Conservation (phyloP, 2,888 invertebrate genomes). For the Philhelius pedissequus region DNA sequence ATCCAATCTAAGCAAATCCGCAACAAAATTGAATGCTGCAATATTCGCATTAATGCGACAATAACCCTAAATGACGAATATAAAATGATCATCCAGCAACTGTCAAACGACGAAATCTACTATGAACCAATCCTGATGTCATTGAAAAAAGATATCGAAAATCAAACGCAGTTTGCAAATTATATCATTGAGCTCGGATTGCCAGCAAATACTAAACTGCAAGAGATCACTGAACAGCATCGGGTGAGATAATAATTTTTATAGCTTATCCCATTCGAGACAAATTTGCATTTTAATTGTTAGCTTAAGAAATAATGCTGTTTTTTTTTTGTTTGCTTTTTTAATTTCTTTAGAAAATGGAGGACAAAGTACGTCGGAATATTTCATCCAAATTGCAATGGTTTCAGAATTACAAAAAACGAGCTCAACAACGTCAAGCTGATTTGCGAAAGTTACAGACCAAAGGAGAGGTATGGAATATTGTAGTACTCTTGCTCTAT, state of each 20-base stretch:
- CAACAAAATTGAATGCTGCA: constrained; percentile 76
- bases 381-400: constrained; percentile 72
- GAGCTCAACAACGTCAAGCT: constrained; percentile 36
- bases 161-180: constrained; percentile 76
- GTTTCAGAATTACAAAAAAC: constrained; percentile 71
- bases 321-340: background rate
- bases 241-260: constrained; percentile 71
- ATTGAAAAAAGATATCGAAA: constrained; percentile 75
- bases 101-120: constrained; percentile 76
- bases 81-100: constrained; percentile 74
- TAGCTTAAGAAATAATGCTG: background rate
- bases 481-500: constrained; percentile 10
- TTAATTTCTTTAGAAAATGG: constrained; percentile 69
- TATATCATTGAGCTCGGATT: constrained; percentile 76
- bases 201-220: constrained; percentile 75
- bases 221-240: constrained; percentile 73
- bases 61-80: constrained; percentile 76
- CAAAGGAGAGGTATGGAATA: constrained; percentile 63
- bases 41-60: constrained; percentile 75
- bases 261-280: background rate
- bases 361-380: constrained; percentile 73
- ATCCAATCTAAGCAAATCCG: constrained; percentile 72
- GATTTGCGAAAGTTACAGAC: constrained; percentile 62
- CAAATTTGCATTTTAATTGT: constrained; percentile 10
- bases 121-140: constrained; percentile 77